These are phyloP conservation scores for Chelonoidis abingdonii DNA, from an alignment of 2,113 vertebrate genomes.

Conservation along the genomic window DNA sequence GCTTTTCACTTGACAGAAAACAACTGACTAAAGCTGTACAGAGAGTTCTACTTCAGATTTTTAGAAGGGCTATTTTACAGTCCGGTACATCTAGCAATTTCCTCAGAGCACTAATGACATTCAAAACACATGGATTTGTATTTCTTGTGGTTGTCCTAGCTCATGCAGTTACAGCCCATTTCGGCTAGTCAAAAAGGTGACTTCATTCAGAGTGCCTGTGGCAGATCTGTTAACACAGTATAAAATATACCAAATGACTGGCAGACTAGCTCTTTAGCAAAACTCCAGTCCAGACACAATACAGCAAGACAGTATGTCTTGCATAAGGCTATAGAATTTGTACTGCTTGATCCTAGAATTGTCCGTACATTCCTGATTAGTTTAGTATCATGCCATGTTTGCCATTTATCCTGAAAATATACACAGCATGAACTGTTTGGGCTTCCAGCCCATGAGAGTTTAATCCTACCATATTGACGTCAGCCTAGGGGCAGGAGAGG, in stretches of 20 bases:
- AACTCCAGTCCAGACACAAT: not conserved
- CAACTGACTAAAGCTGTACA: not conserved
- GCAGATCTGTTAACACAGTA: conserved; percentile 4
- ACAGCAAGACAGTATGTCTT: not conserved
- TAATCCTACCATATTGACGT: fast-evolving
- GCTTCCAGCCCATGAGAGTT: not conserved
- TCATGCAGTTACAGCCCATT: conserved; percentile 22
- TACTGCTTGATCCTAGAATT: not conserved
- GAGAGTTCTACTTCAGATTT: not conserved
- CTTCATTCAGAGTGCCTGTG: not conserved
- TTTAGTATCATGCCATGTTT: not conserved
- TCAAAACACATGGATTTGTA: not conserved
- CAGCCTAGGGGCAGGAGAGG: not conserved
- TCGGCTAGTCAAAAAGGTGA: not conserved
- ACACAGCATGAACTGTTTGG: not conserved
- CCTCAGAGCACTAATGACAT: conserved; percentile 25
- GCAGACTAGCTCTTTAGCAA: not conserved
- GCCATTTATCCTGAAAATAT: not conserved
- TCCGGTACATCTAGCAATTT: not conserved
- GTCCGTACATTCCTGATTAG: not conserved
- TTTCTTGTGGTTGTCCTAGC: conserved; percentile 7
- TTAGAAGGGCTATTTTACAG: not conserved
- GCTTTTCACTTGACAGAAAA: not conserved
- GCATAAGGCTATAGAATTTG: not conserved
- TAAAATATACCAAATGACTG: not conserved